These are phyloP conservation scores for Podargus strigoides DNA, from an alignment of 2,797 vertebrate genomes.

Conservation along the genomic window DNA sequence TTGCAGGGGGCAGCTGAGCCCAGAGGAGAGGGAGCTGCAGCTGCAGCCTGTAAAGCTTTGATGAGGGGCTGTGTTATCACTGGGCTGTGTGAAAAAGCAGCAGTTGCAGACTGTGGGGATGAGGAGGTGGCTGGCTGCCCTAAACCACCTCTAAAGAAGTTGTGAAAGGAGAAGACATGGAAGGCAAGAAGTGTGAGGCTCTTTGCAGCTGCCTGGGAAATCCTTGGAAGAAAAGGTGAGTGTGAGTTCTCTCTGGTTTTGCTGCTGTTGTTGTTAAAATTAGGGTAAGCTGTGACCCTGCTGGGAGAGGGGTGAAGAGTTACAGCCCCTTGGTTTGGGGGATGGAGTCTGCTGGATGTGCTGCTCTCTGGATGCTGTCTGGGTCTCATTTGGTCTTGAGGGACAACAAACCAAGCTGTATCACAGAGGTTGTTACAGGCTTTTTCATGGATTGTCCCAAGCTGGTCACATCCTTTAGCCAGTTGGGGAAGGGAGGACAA, in stretches of 20 bases:
- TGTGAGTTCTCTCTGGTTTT: not conserved
- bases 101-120: not conserved
- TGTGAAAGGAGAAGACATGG: not conserved
- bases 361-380: not conserved
- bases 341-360: rapidly evolving
- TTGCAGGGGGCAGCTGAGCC: not conserved
- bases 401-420: not conserved
- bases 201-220: not conserved
- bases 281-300: not conserved
- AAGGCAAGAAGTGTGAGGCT: rapidly evolving
- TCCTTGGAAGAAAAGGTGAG: not conserved
- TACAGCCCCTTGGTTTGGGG: not conserved
- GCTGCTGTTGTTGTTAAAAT: not conserved
- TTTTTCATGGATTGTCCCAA: not conserved
- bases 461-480: not conserved
- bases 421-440: rapidly evolving
- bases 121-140: not conserved
- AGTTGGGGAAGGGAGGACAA: not conserved
- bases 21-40: not conserved
- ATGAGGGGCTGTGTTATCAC: not conserved
- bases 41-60: not conserved
- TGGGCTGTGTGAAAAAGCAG: not conserved
- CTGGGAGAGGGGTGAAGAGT: not conserved
- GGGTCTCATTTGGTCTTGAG: not conserved
- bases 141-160: too few species aligned